Evolutionary conservation across 2,797 vertebrate species (phyloP), one percentile per base, ranked within the genome.

Genomic region (Microctenopoma stevenorrisi): DNA sequence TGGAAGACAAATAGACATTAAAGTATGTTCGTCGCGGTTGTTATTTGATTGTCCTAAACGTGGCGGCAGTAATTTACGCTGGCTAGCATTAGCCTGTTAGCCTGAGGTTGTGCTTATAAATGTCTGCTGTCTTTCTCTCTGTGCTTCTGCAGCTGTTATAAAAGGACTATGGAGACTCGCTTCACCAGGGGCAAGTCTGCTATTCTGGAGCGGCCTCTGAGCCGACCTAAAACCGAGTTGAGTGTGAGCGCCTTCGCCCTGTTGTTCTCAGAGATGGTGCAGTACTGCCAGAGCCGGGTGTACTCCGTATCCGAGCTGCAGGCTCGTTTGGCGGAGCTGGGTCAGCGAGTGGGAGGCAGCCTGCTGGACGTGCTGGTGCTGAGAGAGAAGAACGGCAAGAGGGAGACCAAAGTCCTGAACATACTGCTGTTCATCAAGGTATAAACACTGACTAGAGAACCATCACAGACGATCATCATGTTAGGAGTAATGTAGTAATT

Each of bases 191-290:
- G 94, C 1, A 96, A 96, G 77, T 96, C 95, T 0, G 91, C 91
- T 0, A 90, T 96, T 14, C 85, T 97, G 75, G 96, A 97, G 83
- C 93, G 95, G 0, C 92, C 95, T 0, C 91, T 96, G 55, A 92
- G 88, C 12, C 90, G 96, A 3, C 94, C 95, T 0, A 95, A 95
- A 61, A 92, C 91, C 0, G 96, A 96, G 49, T 94, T 97, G 22
- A 94, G 93, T 49, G 91, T 96, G 51, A 94, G 95, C 22, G 96
- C 95, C n/a, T 97, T 96, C 61, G 94, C 95, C 0, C 87, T 97
- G 58, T 94, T 97, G 7, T 97, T 97, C 92, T 97, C 95, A 0
- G 96, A 97, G 91, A 93, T 96, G 86, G 96, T 96, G 1, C 96
- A 97, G 92, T 96, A 97, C 85, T 96, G 96, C 73, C 96, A 97